Percentiles rank a stretch among this genome's conserved stretches.
Conservation (phyloP, 2,113 vertebrate genomes). For the Melospiza melodia region DNA sequence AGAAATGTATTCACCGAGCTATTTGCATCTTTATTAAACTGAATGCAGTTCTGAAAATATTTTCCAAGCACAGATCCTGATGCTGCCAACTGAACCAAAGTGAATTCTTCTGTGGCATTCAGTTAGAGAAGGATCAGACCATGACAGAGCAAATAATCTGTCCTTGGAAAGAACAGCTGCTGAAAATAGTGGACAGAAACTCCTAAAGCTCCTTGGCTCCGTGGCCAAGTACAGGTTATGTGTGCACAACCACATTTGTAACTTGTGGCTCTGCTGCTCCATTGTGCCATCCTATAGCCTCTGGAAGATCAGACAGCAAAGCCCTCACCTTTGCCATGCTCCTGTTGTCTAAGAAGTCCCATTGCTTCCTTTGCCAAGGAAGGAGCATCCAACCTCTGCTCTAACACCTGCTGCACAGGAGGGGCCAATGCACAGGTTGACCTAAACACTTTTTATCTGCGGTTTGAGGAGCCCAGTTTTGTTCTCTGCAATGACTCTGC, state of each 20-base stretch:
- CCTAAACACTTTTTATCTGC: background rate
- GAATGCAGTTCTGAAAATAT: background rate
- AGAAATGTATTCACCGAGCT: background rate
- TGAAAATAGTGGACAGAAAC: background rate
- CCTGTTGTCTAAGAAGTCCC: background rate
- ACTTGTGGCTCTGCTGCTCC: background rate
- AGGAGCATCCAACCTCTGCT: background rate
- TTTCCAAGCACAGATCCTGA: background rate
- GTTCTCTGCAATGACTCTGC: background rate
- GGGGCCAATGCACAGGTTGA: background rate
- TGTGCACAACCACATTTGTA: background rate
- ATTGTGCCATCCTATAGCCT: background rate
- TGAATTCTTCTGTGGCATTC: background rate
- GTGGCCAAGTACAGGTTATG: background rate
- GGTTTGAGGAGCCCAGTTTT: background rate
- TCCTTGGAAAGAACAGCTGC: background rate
- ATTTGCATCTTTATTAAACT: background rate
- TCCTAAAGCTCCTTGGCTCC: background rate
- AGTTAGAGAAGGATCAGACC: background rate
- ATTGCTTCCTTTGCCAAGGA: background rate
- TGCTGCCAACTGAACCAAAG: background rate
- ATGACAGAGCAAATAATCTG: background rate
- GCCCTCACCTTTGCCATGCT: background rate
- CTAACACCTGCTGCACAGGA: background rate
- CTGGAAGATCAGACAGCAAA: background rate